phyloP scores from a whole-genome alignment of 2,888 invertebrate genomes.

The Campoplex nolae region DNA sequence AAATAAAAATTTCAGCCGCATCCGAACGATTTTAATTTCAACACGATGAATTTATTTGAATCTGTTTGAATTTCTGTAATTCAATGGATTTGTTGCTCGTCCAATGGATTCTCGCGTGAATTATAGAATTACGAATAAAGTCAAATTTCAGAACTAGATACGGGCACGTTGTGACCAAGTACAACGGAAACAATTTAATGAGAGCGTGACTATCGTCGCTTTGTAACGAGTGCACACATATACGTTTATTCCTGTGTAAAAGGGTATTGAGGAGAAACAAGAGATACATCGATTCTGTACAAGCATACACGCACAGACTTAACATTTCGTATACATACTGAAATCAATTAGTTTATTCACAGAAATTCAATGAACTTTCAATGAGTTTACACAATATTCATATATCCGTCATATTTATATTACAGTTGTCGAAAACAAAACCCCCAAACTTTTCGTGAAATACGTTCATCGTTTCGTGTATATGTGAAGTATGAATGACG shows the following conservation, averaged over 20 bases:
- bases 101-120: neutral
- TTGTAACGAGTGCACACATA: constrained; percentile 17
- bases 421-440: constrained; percentile 30
- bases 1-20: too few species aligned
- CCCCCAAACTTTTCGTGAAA: neutral
- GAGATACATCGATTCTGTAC: neutral
- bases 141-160: constrained; percentile 1
- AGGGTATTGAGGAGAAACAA: neutral
- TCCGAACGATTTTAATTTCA: too few species aligned
- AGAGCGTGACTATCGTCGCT: constrained; percentile 43
- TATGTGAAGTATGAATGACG: neutral
- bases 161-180: constrained; percentile 3
- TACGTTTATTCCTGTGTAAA: constrained; percentile 1
- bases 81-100: neutral
- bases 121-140: neutral
- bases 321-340: neutral
- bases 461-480: neutral
- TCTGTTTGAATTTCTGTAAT: neutral
- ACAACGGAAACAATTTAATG: constrained; percentile 43
- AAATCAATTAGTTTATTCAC: neutral
- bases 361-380: neutral
- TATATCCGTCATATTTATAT: neutral
- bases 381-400: neutral
- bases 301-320: neutral
- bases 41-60: too few species aligned